Conservation (phyloP, 35 echinoderm and acorn worm species). For the Patiria miniata region DNA sequence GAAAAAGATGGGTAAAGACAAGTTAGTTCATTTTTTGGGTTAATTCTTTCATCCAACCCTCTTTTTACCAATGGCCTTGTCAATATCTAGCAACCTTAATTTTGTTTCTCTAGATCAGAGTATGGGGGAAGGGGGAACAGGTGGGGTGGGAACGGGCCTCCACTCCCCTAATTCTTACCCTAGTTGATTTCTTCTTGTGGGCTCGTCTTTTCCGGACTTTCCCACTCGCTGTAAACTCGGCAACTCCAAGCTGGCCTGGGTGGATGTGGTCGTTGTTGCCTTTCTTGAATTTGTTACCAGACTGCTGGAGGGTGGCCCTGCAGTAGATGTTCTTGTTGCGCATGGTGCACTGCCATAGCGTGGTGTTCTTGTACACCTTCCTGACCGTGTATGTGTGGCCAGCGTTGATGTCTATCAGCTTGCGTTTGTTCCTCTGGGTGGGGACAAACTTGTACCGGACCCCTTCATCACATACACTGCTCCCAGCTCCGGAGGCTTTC, state of each 20-base stretch:
- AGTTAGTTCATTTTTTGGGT: no score
- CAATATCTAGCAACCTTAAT: no score
- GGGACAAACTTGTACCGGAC: neutral
- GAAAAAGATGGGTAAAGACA: no score
- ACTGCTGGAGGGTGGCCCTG: neutral
- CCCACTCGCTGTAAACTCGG: neutral
- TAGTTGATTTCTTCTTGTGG: neutral
- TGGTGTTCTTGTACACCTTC: neutral
- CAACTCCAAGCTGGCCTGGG: no score
- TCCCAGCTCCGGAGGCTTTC: no score
- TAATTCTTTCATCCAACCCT: no score
- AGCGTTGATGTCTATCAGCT: neutral
- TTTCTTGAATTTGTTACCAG: neutral
- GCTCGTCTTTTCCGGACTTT: neutral
- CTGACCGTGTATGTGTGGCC: neutral
- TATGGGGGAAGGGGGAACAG: no score
- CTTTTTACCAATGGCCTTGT: no score
- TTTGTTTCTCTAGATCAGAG: no score
- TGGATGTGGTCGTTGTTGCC: neutral
- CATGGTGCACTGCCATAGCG: neutral
- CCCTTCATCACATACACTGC: no score
- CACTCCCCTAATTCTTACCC: no score
- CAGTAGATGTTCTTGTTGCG: slow-evolving; percentile 4
- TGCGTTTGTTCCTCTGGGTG: neutral
- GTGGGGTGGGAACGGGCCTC: no score